Evolutionary conservation across 1,140 invertebrate species (phyloP).

Genomic region (Ridgeia piscesae): DNA sequence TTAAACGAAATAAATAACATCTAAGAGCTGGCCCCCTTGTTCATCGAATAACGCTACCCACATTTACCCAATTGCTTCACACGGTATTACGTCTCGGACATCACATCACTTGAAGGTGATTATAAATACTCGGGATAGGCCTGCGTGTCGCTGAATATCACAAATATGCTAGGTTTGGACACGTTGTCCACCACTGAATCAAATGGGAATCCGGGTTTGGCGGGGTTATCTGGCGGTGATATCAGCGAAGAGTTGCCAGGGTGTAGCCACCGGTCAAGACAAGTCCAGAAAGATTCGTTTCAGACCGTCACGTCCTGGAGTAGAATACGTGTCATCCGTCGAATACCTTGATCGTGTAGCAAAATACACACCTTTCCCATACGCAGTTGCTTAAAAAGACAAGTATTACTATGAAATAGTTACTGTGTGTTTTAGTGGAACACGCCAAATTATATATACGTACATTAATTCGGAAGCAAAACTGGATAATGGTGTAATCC

Average conservation of each 20-base stretch:
- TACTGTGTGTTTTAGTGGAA: too few relatives aligned
- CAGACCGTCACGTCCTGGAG: not conserved
- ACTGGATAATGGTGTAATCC: too few relatives aligned
- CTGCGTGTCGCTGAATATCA: slow-evolving; percentile 22
- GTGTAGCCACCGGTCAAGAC: slow-evolving; percentile 22
- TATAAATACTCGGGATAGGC: slow-evolving; percentile 28
- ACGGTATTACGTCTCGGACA: too few relatives aligned
- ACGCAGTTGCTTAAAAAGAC: slow-evolving; percentile 19
- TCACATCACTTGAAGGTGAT: slow-evolving; percentile 23
- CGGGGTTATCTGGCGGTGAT: slow-evolving; percentile 14
- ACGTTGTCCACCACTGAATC: slow-evolving; percentile 23
- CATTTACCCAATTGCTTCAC: too few relatives aligned
- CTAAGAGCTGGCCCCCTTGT: too few relatives aligned
- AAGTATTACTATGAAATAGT: too few relatives aligned
- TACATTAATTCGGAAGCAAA: too few relatives aligned
- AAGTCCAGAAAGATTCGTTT: slow-evolving; percentile 19
- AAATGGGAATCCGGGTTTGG: not conserved
- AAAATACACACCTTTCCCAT: slow-evolving; percentile 31
- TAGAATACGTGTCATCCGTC: slow-evolving; percentile 13
- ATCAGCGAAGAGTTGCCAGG: slow-evolving; percentile 9
- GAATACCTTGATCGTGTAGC: slow-evolving; percentile 24
- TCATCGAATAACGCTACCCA: too few relatives aligned
- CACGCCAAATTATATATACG: too few relatives aligned
- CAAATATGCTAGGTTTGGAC: slow-evolving; percentile 11
- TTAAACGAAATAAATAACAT: too few relatives aligned